Percentiles rank a stretch among this genome's conserved stretches.
Evolutionary conservation across 2,797 vertebrate genomes (phyloP).

Genomic region (Triplophysa bombifrons): DNA sequence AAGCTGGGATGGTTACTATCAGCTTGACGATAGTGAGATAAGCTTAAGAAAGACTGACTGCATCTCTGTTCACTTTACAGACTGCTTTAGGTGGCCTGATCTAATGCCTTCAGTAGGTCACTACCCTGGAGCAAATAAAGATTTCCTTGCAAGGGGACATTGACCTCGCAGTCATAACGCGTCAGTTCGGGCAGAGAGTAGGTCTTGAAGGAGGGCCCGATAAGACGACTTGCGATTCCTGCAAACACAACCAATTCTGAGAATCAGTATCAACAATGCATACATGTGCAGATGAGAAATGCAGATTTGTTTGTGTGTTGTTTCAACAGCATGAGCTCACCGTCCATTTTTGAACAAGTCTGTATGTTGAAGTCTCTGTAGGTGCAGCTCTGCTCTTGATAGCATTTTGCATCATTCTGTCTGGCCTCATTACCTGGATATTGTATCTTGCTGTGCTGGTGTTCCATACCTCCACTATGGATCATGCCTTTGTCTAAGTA

Average conservation of each 20-base stretch:
- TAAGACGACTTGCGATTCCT: constrained; percentile 87
- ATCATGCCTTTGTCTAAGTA: constrained; percentile 75
- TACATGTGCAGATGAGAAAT: neutral
- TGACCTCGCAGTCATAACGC: constrained; percentile 98
- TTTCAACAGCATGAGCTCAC: constrained; percentile 68
- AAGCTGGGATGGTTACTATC: constrained; percentile 51
- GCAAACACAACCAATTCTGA: constrained; percentile 47
- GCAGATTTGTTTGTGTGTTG: neutral
- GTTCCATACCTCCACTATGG: constrained; percentile 50
- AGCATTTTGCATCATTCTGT: constrained; percentile 64
- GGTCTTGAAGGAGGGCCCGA: constrained; percentile 85
- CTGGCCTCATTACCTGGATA: constrained; percentile 58
- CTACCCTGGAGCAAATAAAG: constrained; percentile 93
- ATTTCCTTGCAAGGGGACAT: constrained; percentile 88
- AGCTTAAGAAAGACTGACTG: constrained; percentile 10
- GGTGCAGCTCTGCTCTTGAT: constrained; percentile 74
- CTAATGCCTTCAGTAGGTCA: constrained; percentile 92
- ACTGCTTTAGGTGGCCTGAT: constrained; percentile 74
- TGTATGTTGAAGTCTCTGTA: constrained; percentile 79
- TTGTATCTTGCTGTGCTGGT: constrained; percentile 73
- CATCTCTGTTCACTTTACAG: neutral
- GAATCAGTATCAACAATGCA: constrained; percentile 23
- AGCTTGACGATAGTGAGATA: constrained; percentile 1
- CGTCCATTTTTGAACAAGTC: constrained; percentile 78
- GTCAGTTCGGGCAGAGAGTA: constrained; percentile 92